Conservation (phyloP, 2,888 invertebrate genomes). For the Cephonodes hylas region DNA sequence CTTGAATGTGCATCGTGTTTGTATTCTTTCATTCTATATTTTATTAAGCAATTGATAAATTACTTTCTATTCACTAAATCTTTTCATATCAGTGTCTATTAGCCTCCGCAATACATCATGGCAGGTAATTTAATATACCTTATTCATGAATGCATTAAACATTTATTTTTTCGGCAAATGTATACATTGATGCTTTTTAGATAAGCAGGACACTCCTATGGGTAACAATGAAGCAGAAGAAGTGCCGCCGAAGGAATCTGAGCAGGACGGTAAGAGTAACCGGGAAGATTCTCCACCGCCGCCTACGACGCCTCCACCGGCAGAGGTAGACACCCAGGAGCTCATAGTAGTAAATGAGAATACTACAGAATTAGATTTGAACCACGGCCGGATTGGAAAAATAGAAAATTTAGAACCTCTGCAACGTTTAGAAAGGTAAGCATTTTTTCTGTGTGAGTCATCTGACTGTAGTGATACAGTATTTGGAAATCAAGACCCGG, state of each 20-base stretch:
- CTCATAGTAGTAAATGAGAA: constrained; percentile 84
- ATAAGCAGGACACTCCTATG: constrained; percentile 45
- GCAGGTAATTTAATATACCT: constrained; percentile 32
- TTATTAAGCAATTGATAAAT: neutral
- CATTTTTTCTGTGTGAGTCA: neutral
- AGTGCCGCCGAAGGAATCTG: constrained; percentile 23
- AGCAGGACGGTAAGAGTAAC: constrained; percentile 24
- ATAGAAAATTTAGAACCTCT: constrained; percentile 92
- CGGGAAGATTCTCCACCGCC: constrained; percentile 49
- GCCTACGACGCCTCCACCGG: constrained; percentile 50
- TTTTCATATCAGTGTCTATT: neutral
- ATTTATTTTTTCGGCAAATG: neutral
- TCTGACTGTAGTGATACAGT: neutral
- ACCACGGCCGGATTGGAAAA: constrained; percentile 92
- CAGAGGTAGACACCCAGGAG: constrained; percentile 76
- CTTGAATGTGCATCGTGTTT: neutral
- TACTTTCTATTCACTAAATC: neutral
- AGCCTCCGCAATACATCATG: constrained; percentile 21
- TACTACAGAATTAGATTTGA: constrained; percentile 90
- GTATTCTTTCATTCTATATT: neutral
- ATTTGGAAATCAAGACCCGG: neutral
- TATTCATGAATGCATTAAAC: neutral
- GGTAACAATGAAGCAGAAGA: constrained; percentile 35
- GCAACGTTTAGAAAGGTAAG: constrained; percentile 84
- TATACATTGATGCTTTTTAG: constrained; percentile 29